These are phyloP conservation scores for Fragum sueziense DNA, from an alignment of 2,888 invertebrate species.

Conservation along the genomic window DNA sequence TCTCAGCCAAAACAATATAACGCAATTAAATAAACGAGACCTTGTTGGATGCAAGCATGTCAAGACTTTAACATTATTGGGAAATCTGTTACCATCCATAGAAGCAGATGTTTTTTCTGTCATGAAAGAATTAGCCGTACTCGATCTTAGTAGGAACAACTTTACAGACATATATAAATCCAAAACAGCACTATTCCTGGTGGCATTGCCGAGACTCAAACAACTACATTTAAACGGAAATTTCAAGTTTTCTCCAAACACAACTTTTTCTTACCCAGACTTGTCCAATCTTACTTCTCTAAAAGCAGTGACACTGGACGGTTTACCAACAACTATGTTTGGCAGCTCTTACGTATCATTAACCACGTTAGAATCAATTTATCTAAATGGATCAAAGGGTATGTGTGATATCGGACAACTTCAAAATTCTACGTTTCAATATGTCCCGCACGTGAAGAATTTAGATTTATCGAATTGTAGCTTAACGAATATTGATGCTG, in stretches of 20 bases:
- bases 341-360: neutral
- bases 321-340: neutral
- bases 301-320: neutral
- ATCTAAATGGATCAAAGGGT: neutral
- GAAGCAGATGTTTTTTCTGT: neutral
- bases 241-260: neutral
- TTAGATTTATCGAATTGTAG: conserved; percentile 3
- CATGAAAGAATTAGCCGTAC: neutral
- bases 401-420: neutral
- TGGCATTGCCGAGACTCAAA: neutral
- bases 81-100: neutral
- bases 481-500: conserved; percentile 7
- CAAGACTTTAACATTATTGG: neutral
- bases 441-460: neutral
- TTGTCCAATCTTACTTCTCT: neutral
- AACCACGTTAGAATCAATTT: neutral
- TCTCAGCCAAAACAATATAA: neutral
- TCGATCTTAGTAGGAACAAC: neutral
- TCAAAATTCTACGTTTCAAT: neutral
- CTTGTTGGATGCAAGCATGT: neutral
- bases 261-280: neutral
- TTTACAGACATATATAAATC: neutral
- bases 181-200: neutral
- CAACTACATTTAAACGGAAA: neutral
- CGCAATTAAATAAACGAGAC: neutral